Base-by-base conservation (phyloP, 2,113 vertebrate species). In the Brachypodius melanocephalos region DNA sequence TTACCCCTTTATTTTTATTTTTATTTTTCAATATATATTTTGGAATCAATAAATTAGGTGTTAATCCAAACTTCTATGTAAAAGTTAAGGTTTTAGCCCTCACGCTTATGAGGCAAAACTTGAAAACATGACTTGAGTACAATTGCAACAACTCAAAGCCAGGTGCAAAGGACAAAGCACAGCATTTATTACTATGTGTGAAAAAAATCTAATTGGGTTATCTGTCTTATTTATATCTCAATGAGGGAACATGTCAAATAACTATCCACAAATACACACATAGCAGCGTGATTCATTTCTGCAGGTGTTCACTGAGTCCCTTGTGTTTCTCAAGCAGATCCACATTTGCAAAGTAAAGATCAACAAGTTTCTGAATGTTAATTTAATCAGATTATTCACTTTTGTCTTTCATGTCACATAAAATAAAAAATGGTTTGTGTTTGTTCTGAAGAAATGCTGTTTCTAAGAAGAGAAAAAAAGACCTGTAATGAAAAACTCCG, bases 331-430 rank as follows among this genome's bases (percentile, higher is more conserved):
- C 7, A 69, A 59, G 34, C 22, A 86, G 57, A 78, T 74, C 25
- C 8, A 40, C 15, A 57, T 71, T 80, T 90, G 71, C 89, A 92
- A 91, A 94, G 75, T 63, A 95, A 92, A 95, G 69, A 73, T 84
- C 81, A 93, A 85, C 52, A 85, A 91, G 91, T 96, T 97, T 95
- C 88, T 93, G 52, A 92, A 77, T 92, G 78, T 92, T 95, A 67
- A 93, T 96, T 95, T 95, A 82, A 93, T 96, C 83, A 91, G 84
- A 94, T 90, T 92, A 87, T 88, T 94, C 65, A 49, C 61, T 91
- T 95, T 85, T 96, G 78, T 83, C 73, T 96, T 76, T 54, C 49
- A 29, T 2, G 4, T 95, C 73, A 91, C 48, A 81, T 31, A 84
- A 90, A 89, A 96, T 73, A 18, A 97, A 97, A 97, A 90, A 28